Base-by-base conservation (phyloP, 2,888 invertebrate species). In the Hermodice carunculata region DNA sequence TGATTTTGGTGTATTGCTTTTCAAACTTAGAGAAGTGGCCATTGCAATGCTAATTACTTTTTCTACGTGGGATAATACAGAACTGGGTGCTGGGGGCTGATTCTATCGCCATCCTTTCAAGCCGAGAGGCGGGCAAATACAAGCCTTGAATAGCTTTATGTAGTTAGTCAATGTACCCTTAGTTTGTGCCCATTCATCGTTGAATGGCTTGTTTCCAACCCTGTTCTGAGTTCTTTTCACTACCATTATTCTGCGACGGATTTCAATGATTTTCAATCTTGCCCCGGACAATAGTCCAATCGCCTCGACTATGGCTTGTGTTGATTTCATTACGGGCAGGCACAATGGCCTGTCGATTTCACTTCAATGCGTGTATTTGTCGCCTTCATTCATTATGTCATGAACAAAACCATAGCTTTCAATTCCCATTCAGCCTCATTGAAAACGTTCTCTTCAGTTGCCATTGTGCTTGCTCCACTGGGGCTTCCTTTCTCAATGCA, bases 231-330 rank as follows among this genome's bases (percentile, higher is more conserved):
- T 19, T 22, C 61, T 54, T 53, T 61, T 61, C 61, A 54, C 22
- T 49, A 46, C 61, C 54, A 53, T 53, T 61, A 43, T 54, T 53
- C 53, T 44, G 24, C 37, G 53, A 40, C 37, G 53, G 54, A 61
- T 61, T 61, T 54, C 61, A 80, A 80, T 79, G 79, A 78, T 82
- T 82, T 82, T 82, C 81, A 82, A 82, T 82, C 81, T 82, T 80
- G 76, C 69, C 70, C 51, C 67, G 74, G 67, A 82, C 81, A 82
- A 82, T 79, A 64, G 73, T 59, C 71, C 74, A 80, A 80, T 81
- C 80, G 78, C 76, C 56, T 61, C 74, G 74, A 76, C 79, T 80
- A 70, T 73, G 65, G 64, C 64, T 66, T 77, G 76, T 78, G 81
- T 78, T 80, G 81, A 82, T 81, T 80, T 78, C 78, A 80, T 82